These are phyloP conservation scores for Helicoverpa zea DNA, from an alignment of 1,140 invertebrate species.

Conservation along the genomic window DNA sequence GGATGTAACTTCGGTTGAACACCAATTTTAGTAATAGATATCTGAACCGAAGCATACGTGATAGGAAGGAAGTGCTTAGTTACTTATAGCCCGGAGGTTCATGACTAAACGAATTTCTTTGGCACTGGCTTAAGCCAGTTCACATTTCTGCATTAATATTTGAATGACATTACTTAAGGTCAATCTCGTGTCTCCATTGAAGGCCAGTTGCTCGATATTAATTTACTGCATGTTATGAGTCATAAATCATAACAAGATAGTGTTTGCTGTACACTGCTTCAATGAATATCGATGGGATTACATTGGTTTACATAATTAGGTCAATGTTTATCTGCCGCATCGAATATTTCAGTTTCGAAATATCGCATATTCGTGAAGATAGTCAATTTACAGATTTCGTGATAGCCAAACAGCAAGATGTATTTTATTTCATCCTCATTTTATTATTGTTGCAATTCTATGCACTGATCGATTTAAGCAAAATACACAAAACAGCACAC, in stretches of 20 bases:
- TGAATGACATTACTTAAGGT: conserved; percentile 37
- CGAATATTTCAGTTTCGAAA: conserved; percentile 47
- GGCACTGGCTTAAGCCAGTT: conserved; percentile 21
- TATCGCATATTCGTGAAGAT: conserved; percentile 1
- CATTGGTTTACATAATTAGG: conserved; percentile 49
- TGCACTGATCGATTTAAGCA: background rate
- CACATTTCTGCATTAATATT: conserved; percentile 43
- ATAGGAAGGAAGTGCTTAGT: conserved; percentile 38
- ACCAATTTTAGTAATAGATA: background rate
- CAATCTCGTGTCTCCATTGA: conserved; percentile 46
- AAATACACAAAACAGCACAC: background rate
- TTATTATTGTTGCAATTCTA: no score
- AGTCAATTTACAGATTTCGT: background rate
- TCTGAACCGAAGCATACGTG: background rate
- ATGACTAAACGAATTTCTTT: conserved; percentile 41
- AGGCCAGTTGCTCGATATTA: conserved; percentile 35
- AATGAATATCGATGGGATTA: conserved; percentile 45
- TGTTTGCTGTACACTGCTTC: conserved; percentile 29
- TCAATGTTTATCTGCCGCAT: conserved; percentile 51
- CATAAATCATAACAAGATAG: conserved; percentile 37
- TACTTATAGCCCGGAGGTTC: conserved; percentile 10
- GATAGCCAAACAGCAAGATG: no score
- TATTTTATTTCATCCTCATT: no score
- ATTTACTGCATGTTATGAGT: conserved; percentile 30
- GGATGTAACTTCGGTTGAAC: background rate